Percentiles rank a stretch among this genome's conserved stretches.
Evolutionary conservation across 2,888 invertebrate species (phyloP).

Genomic region (Drosophila pegasa): DNA sequence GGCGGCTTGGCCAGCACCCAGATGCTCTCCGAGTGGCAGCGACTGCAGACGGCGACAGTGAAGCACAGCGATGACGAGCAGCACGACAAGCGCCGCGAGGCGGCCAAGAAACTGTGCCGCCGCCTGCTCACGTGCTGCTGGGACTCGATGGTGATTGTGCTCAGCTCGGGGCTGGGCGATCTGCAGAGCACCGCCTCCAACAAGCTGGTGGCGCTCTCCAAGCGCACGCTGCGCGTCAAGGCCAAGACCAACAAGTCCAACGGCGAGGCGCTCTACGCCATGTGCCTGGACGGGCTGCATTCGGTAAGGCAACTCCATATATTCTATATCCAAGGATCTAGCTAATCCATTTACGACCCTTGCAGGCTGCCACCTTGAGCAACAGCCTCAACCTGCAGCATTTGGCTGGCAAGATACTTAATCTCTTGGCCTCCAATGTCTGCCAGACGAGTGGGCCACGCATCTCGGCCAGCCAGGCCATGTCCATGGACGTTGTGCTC

Average conservation of each 20-base stretch:
- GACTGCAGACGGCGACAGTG: slow-evolving; percentile 91
- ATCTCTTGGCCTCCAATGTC: slow-evolving; percentile 94
- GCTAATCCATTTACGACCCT: neutral
- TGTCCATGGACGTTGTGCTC: slow-evolving; percentile 96
- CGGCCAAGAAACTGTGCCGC: slow-evolving; percentile 91
- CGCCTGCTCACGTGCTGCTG: slow-evolving; percentile 95
- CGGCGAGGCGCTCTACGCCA: slow-evolving; percentile 92
- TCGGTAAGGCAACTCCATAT: slow-evolving; percentile 86
- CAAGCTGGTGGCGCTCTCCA: slow-evolving; percentile 87
- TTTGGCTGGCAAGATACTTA: slow-evolving; percentile 95
- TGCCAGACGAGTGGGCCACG: slow-evolving; percentile 92
- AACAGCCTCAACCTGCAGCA: slow-evolving; percentile 95
- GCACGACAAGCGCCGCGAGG: slow-evolving; percentile 91
- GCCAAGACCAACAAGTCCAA: slow-evolving; percentile 86
- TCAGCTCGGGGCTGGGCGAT: slow-evolving; percentile 91
- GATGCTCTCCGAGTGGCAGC: slow-evolving; percentile 94
- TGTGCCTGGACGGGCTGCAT: slow-evolving; percentile 95
- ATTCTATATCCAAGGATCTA: neutral
- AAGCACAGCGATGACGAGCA: slow-evolving; percentile 87
- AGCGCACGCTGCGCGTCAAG: slow-evolving; percentile 85
- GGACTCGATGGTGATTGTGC: slow-evolving; percentile 95
- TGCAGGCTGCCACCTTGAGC: slow-evolving; percentile 93
- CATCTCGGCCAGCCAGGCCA: slow-evolving; percentile 94
- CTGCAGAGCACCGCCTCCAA: slow-evolving; percentile 85
- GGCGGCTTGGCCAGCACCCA: slow-evolving; percentile 94